Conservation (phyloP, 2,113 vertebrate genomes). For the Peromyscus maniculatus region DNA sequence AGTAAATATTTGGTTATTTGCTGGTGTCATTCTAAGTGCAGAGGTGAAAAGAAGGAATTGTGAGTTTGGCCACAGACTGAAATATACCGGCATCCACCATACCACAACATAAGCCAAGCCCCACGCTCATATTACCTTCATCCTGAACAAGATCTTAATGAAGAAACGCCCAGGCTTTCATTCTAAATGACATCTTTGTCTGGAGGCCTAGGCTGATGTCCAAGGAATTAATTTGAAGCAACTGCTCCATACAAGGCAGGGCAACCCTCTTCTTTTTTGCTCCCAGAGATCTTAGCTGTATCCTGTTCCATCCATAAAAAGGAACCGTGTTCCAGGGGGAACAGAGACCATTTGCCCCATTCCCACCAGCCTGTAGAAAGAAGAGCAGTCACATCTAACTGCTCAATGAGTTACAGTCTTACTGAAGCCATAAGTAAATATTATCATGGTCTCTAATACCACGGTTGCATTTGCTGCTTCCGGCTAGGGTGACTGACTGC, state of each 20-base stretch:
- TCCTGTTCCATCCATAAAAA: background rate
- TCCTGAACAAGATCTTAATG: background rate
- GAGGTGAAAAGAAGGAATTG: background rate
- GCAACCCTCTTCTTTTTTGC: background rate
- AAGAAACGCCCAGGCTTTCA: constrained; percentile 29
- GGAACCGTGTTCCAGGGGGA: background rate
- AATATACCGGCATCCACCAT: background rate
- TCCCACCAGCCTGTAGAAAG: constrained; percentile 20
- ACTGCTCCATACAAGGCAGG: background rate
- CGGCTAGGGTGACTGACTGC: background rate
- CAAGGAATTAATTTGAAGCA: constrained; percentile 19
- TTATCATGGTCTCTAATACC: background rate
- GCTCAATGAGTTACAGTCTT: background rate
- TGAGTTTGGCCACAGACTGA: background rate
- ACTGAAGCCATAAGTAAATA: background rate
- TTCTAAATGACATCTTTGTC: constrained; percentile 42
- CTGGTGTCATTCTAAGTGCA: background rate
- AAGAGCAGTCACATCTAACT: background rate
- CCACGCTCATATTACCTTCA: background rate
- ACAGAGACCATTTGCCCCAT: background rate
- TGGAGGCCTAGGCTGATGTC: background rate
- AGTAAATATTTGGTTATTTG: constrained; percentile 15
- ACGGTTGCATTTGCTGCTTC: background rate
- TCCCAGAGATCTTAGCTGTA: background rate
- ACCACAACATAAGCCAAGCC: background rate